Conservation (phyloP, 2,797 vertebrate species). For the Xiphophorus birchmanni region DNA sequence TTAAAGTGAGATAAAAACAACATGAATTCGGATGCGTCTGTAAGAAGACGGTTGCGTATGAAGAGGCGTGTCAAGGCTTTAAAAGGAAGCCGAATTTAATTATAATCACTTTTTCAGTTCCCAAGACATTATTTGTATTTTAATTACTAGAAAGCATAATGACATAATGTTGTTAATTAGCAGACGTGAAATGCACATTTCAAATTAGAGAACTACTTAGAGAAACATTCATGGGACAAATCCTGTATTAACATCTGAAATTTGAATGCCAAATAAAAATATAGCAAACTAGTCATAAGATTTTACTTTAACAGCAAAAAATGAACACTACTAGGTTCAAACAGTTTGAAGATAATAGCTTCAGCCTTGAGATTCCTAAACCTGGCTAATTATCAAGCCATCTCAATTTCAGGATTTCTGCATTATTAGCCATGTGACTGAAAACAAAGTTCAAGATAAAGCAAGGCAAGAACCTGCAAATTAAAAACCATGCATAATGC, state of each 20-base stretch:
- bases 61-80: neutral
- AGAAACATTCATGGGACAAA: neutral
- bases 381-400: neutral
- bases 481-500: conserved; percentile 34
- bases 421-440: conserved; percentile 14
- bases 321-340: neutral
- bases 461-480: conserved; percentile 22
- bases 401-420: conserved; percentile 2
- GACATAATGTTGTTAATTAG: neutral
- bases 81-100: neutral
- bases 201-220: neutral
- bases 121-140: neutral
- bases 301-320: no score
- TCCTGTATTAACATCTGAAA: conserved; percentile 9
- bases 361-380: conserved; percentile 2
- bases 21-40: neutral
- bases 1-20: neutral
- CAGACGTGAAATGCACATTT: neutral
- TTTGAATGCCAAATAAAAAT: conserved; percentile 1
- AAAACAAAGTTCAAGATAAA: conserved; percentile 25
- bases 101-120: neutral
- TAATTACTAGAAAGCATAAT: neutral
- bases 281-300: conserved; percentile 3
- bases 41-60: neutral
- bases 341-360: conserved; percentile 4